phyloP scores from a whole-genome alignment of 2,797 vertebrate species.

The Gobio occitaniae region DNA sequence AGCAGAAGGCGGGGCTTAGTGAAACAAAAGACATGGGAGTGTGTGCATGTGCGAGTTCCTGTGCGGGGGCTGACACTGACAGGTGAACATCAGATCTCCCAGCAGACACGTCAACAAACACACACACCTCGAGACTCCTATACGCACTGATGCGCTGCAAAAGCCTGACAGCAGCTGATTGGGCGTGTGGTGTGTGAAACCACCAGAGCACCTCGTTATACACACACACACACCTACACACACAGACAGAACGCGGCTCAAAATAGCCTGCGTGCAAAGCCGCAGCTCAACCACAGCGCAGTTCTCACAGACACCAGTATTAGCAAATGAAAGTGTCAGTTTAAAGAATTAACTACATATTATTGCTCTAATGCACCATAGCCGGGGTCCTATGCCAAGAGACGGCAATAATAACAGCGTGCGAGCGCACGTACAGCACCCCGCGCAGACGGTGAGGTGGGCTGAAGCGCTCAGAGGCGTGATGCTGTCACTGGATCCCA shows the following conservation, averaged over 20 bases:
- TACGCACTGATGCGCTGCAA: conserved; percentile 65
- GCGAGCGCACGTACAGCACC: neutral
- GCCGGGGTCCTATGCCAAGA: conserved; percentile 25
- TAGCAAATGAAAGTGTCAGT: conserved; percentile 39
- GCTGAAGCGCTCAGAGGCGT: conserved; percentile 42
- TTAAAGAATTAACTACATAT: conserved; percentile 32
- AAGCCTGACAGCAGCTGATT: conserved; percentile 71
- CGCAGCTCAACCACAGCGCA: conserved; percentile 26
- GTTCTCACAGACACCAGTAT: conserved; percentile 33
- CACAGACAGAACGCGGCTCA: conserved; percentile 15
- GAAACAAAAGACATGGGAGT: conserved; percentile 44
- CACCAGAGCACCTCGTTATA: conserved; percentile 72
- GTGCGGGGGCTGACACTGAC: conserved; percentile 59
- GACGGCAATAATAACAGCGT: conserved; percentile 53
- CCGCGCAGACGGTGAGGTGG: conserved; percentile 16
- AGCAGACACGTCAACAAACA: conserved; percentile 51
- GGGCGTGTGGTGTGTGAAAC: conserved; percentile 69
- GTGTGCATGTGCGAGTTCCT: conserved; percentile 41
- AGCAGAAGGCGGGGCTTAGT: conserved; percentile 8
- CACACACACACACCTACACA: neutral
- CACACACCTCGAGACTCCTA: conserved; percentile 33
- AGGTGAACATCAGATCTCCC: conserved; percentile 61
- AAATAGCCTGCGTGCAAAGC: conserved; percentile 47
- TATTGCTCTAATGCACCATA: conserved; percentile 31
- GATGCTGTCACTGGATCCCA: conserved; percentile 60